Evolutionary conservation across 2,888 invertebrate genomes (phyloP), one percentile per base, ranked within the genome.

Genomic region (Crossocerus cetratus): DNA sequence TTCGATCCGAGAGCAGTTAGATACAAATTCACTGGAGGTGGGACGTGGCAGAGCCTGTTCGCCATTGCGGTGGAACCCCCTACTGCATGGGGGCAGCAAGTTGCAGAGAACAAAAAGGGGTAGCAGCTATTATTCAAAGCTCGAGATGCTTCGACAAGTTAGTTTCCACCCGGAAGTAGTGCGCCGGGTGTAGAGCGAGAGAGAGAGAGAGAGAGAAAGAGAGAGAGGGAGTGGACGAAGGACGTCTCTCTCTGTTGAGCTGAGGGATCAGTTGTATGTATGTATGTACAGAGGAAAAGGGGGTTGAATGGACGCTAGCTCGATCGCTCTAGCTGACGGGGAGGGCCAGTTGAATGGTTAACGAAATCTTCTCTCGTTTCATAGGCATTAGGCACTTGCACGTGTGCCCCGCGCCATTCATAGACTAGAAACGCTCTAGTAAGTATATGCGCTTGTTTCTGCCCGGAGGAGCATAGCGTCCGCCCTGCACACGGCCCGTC

Each of bases 351-450:
- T 79, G 84, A 84, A 86, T 85, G 82, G 83, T 72, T 84, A 86
- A 86, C 83, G 77, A 84, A 81, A 82, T 83, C 82, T 82, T 83
- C 83, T 82, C 78, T 76, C 78, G 82, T 86, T 82, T 83, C 83
- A 77, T 76, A 77, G 81, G 82, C 72, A 83, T 74, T 75, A 68
- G 78, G 72, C 66, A 78, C 66, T 74, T 72, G 72, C 66, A 64
- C 72, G 66, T 73, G 74, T 74, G 60, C 55, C 70, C 65, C 5
- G 32, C 57, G 62, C 65, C 64, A 72, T 75, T 70, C 65, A 53
- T 74, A 56, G 58, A 73, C 66, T 64, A 68, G 70, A 76, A 72
- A 60, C 56, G 61, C 69, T 70, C 66, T 20, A 72, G 72, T 60
- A 70, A 49, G n/a, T 49, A 49, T 8, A 43, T 58, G 72, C 18